Conservation (phyloP, 2,113 vertebrate genomes). For the Cathartes aura region DNA sequence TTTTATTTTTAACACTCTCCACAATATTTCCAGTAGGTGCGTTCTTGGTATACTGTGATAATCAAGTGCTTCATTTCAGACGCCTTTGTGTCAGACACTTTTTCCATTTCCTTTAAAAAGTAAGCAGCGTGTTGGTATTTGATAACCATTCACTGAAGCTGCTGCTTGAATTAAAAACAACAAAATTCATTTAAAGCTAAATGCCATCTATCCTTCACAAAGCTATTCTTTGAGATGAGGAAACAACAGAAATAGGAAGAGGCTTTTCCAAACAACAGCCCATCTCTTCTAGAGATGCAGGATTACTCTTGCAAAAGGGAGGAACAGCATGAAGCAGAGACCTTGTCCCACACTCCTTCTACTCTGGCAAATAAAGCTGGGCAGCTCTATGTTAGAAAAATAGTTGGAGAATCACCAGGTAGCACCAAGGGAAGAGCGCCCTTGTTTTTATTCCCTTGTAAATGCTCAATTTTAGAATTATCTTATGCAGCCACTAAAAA, state of each 20-base stretch:
- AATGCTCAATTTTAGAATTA: background rate
- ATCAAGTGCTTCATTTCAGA: background rate
- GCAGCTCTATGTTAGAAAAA: background rate
- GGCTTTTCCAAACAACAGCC: background rate
- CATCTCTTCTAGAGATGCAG: background rate
- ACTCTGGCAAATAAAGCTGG: background rate
- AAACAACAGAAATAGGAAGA: background rate
- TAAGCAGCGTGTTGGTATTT: background rate
- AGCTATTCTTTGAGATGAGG: background rate
- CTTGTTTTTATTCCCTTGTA: background rate
- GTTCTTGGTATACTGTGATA: background rate
- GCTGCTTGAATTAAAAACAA: background rate
- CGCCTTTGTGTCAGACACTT: background rate
- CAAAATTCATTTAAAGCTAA: background rate
- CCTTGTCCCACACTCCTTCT: background rate
- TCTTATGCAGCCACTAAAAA: background rate
- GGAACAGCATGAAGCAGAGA: background rate
- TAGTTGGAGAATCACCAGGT: background rate
- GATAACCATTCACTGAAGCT: background rate
- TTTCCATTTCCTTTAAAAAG: slow-evolving; percentile 43
- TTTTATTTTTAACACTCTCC: background rate
- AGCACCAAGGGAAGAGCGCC: background rate
- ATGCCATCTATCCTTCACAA: background rate
- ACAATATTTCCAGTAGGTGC: background rate
- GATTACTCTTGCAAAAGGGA: background rate